A percentile compares a stretch with the other conserved stretches of the same genome.
phyloP scores from a whole-genome alignment of 2,888 invertebrate genomes.

The Crocallis elinguaria region DNA sequence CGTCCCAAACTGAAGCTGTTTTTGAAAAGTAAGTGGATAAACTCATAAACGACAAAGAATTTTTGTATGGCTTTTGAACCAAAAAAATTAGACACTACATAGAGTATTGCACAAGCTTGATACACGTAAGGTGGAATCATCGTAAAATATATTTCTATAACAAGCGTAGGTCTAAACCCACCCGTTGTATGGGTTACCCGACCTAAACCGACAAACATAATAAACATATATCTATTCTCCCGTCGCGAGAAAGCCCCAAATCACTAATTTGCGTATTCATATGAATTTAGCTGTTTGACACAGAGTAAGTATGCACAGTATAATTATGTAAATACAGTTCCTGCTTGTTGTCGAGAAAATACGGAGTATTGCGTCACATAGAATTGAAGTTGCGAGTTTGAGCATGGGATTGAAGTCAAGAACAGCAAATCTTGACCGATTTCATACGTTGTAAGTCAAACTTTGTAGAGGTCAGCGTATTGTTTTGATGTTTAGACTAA shows the following conservation, averaged over 20 bases:
- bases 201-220: background rate
- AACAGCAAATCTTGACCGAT: background rate
- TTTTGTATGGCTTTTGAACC: too few species aligned
- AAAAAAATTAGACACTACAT: too few species aligned
- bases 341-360: conserved; percentile 30
- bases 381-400: background rate
- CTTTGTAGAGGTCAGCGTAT: background rate
- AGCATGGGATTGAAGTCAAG: background rate
- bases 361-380: conserved; percentile 26
- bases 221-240: conserved; percentile 4
- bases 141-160: too few species aligned
- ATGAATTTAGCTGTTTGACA: conserved; percentile 15
- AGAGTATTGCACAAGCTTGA: too few species aligned
- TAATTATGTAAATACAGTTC: conserved; percentile 42
- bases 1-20: too few species aligned
- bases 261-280: conserved; percentile 25
- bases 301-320: conserved; percentile 35
- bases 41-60: too few species aligned
- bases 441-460: background rate
- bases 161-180: too few species aligned
- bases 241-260: conserved; percentile 13
- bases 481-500: background rate
- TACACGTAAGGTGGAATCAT: too few species aligned
- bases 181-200: too few species aligned
- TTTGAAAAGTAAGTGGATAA: too few species aligned